Percentiles rank a stretch among this genome's conserved stretches.
These are phyloP conservation scores for Rhincodon typus DNA, from an alignment of 2,797 vertebrate genomes.

Conservation along the genomic window DNA sequence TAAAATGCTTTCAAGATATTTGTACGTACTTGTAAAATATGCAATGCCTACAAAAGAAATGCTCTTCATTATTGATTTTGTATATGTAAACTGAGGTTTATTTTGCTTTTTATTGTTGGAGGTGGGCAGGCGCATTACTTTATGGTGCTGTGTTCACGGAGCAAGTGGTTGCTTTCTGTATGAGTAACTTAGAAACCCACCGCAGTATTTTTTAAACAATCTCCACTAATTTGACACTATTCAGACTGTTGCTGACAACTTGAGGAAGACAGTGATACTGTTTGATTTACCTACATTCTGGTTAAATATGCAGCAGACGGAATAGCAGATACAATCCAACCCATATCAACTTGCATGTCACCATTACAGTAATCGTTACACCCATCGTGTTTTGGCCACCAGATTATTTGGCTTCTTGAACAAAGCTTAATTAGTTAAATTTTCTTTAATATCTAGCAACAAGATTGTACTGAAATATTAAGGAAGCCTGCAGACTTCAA, in stretches of 20 bases:
- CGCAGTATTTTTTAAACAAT: background rate
- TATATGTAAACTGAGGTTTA: background rate
- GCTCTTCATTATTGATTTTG: background rate
- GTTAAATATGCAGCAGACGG: background rate
- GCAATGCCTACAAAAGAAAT: background rate
- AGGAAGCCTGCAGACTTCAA: background rate
- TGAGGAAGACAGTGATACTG: background rate
- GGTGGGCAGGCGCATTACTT: background rate
- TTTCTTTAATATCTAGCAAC: background rate
- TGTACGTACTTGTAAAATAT: constrained; percentile 15
- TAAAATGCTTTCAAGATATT: constrained; percentile 18
- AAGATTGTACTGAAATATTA: background rate
- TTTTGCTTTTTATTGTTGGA: background rate
- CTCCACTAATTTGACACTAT: background rate
- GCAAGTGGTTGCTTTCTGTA: background rate
- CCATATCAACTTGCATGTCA: background rate
- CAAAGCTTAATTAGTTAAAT: background rate
- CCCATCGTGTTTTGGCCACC: background rate
- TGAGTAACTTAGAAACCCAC: background rate
- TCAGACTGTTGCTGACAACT: background rate
- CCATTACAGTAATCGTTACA: background rate
- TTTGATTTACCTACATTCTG: background rate
- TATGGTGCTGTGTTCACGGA: background rate
- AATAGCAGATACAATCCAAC: background rate
- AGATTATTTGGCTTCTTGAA: background rate